Evolutionary conservation across 1,140 invertebrate genomes (phyloP).

Genomic region (Hyphantria cunea): DNA sequence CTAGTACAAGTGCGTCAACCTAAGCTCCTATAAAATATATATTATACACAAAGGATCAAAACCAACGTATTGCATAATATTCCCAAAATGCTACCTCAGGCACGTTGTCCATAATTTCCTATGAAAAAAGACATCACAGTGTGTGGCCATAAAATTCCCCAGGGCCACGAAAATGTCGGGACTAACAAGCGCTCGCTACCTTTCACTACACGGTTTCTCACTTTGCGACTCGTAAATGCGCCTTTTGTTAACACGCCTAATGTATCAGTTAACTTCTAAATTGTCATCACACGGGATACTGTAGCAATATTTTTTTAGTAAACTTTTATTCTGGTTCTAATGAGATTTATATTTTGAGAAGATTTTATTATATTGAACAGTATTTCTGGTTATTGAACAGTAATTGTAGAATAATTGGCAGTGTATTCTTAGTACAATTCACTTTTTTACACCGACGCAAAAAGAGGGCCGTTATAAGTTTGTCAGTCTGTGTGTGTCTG

Average conservation of each 20-base stretch:
- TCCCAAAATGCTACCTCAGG: constrained; percentile 15
- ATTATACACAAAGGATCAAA: not conserved
- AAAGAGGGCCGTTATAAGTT: no score
- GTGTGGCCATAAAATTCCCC: constrained; percentile 34
- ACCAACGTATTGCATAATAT: constrained; percentile 6
- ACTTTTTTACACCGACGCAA: no score
- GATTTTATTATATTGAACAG: no score
- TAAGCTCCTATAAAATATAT: not conserved
- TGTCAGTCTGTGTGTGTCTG: no score
- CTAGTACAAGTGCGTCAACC: not conserved
- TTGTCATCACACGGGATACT: constrained; percentile 22
- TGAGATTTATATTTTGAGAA: not conserved
- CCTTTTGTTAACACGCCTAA: constrained; percentile 64
- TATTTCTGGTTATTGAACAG: not conserved
- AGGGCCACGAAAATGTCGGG: constrained; percentile 26
- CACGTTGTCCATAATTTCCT: constrained; percentile 28
- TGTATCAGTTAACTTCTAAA: constrained; percentile 36
- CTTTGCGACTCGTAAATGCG: constrained; percentile 64
- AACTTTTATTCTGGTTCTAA: constrained; percentile 1
- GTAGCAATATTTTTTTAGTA: constrained; percentile 7
- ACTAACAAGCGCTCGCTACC: constrained; percentile 11
- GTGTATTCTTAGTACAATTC: not conserved
- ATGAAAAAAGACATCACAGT: constrained; percentile 25
- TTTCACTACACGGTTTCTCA: constrained; percentile 55
- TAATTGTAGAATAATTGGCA: not conserved